phyloP scores from a whole-genome alignment of 2,797 vertebrate species.

The Artibeus jamaicensis region DNA sequence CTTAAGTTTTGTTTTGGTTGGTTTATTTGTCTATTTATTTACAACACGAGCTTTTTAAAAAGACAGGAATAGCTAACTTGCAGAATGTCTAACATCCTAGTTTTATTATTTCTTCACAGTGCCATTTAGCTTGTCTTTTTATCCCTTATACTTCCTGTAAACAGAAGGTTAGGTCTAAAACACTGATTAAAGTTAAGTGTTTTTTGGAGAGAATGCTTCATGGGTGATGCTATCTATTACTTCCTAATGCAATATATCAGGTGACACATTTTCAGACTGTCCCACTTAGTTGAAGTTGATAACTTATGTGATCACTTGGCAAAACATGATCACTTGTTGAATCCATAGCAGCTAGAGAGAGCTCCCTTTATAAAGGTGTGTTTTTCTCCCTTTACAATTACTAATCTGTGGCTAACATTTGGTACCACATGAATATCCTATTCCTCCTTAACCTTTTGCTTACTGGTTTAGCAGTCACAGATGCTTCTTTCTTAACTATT shows the following conservation, averaged over 20 bases:
- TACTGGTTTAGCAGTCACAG: not conserved
- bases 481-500: not conserved
- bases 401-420: not conserved
- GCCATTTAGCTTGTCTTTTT: not conserved
- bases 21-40: not conserved
- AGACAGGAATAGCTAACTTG: not conserved
- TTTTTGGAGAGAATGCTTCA: not conserved
- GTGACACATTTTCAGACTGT: not conserved
- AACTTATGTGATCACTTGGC: not conserved
- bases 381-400: not conserved
- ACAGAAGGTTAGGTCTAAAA: not conserved
- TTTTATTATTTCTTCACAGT: not conserved
- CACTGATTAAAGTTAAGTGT: not conserved
- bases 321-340: not conserved
- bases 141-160: not conserved
- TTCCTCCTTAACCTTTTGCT: not conserved
- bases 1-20: not conserved
- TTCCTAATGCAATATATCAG: not conserved
- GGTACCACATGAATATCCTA: not conserved
- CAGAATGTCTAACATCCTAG: not conserved
- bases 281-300: not conserved
- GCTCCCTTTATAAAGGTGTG: not conserved
- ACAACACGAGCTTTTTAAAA: not conserved
- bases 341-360: not conserved
- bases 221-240: not conserved